Evolutionary conservation across 2,113 vertebrate species (phyloP), one percentile per base, ranked within the genome.

Genomic region (Podilymbus podiceps): DNA sequence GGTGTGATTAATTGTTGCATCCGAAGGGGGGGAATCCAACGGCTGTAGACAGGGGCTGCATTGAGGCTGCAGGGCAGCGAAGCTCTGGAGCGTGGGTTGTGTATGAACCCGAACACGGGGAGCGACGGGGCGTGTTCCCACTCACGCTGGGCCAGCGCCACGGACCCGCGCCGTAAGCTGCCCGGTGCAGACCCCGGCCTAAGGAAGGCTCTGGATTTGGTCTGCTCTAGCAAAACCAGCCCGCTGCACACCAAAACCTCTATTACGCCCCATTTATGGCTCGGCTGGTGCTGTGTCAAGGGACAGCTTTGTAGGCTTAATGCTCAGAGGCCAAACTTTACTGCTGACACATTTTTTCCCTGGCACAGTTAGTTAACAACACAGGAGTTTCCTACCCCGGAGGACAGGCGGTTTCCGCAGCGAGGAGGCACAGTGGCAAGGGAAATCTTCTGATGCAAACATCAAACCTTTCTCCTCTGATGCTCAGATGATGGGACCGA

Each of bases 91-190:
- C 4, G 2, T 5, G 23, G 15, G 38, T 18, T 4, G 0, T 8
- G 27, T 2, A 11, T 6, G 17, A 52, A 9, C 17, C 28, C 9
- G 1, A 23, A 6, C 9, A 2, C 1, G 0, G 9, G 15, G 63
- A 59, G 49, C 0, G 15, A 17, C 3, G 47, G 64, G 63, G 12
- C 63, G 4, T 1, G 18, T 4, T 23, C 67, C 71, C 6, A 0
- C 5, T 28, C 35, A 5, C 0, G 0, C 64, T 2, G 27, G 20
- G 17, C 59, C 56, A 0, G 1, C 4, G 2, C 23, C 2, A 31
- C 0, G 3, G n/a, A 44, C 12, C 21, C 1, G 0, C 33, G 3
- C 33, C 6, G 5, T 7, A 1, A 46, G 6, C 63, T 35, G 23
- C 49, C 12, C 14, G 49, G 16, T 5, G 66, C 66, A 46, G 58